A percentile compares a stretch with the other conserved stretches of the same genome.
phyloP scores from a whole-genome alignment of 2,797 vertebrate genomes.

The Darevskia mixta region DNA sequence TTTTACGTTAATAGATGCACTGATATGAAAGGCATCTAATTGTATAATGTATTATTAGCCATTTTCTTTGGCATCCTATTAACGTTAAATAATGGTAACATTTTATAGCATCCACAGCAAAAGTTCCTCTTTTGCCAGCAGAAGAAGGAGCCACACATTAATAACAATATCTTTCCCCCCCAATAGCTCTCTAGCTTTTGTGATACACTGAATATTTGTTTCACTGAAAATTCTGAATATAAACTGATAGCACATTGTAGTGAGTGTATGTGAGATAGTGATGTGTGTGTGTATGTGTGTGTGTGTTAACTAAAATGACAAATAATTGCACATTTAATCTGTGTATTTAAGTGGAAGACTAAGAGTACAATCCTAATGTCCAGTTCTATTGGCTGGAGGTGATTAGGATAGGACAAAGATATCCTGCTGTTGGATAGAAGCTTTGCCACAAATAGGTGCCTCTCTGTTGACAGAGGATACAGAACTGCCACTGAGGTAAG shows the following conservation, averaged over 20 bases:
- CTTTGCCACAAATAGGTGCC: too few relatives aligned
- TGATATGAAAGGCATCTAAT: slow-evolving; percentile 84
- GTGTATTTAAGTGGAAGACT: background rate
- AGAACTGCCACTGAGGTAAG: too few relatives aligned
- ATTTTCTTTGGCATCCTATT: slow-evolving; percentile 83
- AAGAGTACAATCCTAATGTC: background rate
- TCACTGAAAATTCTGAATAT: slow-evolving; percentile 69
- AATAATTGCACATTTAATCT: background rate
- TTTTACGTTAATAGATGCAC: slow-evolving; percentile 82
- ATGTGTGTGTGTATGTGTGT: slow-evolving; percentile 48
- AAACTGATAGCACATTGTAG: slow-evolving; percentile 10
- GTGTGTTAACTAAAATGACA: slow-evolving; percentile 4
- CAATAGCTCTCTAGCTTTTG: slow-evolving; percentile 43
- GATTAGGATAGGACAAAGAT: too few relatives aligned
- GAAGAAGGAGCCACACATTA: slow-evolving; percentile 58
- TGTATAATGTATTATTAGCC: slow-evolving; percentile 83
- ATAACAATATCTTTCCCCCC: background rate
- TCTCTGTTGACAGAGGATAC: too few relatives aligned
- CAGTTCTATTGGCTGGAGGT: background rate
- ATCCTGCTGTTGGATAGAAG: too few relatives aligned
- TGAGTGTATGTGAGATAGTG: background rate
- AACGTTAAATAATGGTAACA: slow-evolving; percentile 83
- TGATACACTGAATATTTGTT: slow-evolving; percentile 69
- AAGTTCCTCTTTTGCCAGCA: slow-evolving; percentile 74
- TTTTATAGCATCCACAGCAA: slow-evolving; percentile 79